A percentile compares a stretch with the other conserved stretches of the same genome.
These are phyloP conservation scores for Ancistrus triradiatus DNA, from an alignment of 2,113 vertebrate genomes.

Conservation along the genomic window DNA sequence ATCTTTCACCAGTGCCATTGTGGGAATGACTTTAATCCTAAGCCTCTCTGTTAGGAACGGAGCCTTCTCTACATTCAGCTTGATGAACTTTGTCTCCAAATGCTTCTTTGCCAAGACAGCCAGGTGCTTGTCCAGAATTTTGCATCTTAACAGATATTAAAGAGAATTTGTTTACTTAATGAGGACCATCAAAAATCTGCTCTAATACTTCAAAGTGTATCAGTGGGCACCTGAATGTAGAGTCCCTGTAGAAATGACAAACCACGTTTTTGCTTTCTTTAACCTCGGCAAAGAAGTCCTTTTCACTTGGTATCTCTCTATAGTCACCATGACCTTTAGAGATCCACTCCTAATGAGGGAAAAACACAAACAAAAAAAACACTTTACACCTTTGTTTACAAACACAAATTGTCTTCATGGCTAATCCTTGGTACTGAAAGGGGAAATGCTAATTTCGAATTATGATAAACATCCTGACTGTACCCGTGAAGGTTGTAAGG, in stretches of 20 bases:
- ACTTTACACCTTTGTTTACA: no score
- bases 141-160: constrained; percentile 70
- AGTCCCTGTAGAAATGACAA: constrained; percentile 94
- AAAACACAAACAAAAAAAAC: constrained; percentile 26
- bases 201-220: no score
- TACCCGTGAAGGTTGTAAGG: no score
- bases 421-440: no score
- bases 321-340: constrained; percentile 96
- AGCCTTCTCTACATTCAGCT: constrained; percentile 92
- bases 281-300: constrained; percentile 92
- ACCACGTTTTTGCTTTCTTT: constrained; percentile 94
- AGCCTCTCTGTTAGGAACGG: constrained; percentile 93
- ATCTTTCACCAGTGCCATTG: constrained; percentile 85
- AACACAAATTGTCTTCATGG: no score
- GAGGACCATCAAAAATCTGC: neutral
- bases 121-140: constrained; percentile 93
- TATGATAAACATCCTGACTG: no score
- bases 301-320: constrained; percentile 89
- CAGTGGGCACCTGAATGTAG: constrained; percentile 81
- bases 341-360: constrained; percentile 81
- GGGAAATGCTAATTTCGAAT: no score
- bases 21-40: constrained; percentile 88
- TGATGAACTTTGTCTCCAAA: constrained; percentile 94
- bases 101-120: constrained; percentile 88
- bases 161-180: neutral